These are phyloP conservation scores for Clarias fuscus DNA, from an alignment of 2,797 vertebrate genomes.

Conservation along the genomic window DNA sequence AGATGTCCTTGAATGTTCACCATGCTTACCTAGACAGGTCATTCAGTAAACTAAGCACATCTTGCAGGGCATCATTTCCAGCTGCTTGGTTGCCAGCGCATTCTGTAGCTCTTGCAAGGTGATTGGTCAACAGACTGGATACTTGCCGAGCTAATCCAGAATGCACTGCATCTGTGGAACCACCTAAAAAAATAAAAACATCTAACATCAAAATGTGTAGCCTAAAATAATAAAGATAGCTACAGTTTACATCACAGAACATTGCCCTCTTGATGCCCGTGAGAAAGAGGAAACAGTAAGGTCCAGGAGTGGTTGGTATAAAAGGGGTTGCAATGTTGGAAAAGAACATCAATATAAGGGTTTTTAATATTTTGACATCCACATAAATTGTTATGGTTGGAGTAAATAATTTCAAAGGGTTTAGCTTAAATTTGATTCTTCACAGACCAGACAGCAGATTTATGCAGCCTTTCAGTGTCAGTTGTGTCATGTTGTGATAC, in stretches of 20 bases:
- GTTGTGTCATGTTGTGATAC: background rate
- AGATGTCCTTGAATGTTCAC: background rate
- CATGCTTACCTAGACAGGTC: conserved; percentile 88
- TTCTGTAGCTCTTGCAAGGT: conserved; percentile 93
- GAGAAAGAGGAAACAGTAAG: no score
- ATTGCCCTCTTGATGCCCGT: background rate
- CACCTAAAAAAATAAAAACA: conserved; percentile 72
- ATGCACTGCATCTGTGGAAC: conserved; percentile 95
- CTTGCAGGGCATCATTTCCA: conserved; percentile 95
- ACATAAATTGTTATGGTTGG: background rate
- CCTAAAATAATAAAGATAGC: background rate
- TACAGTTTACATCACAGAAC: background rate
- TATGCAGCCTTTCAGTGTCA: background rate
- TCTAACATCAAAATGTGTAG: background rate
- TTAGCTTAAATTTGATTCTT: background rate
- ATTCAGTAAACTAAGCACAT: conserved; percentile 96
- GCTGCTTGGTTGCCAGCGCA: conserved; percentile 98
- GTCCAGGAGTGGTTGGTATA: background rate
- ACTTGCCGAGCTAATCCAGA: conserved; percentile 96
- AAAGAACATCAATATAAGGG: background rate
- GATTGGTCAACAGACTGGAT: conserved; percentile 95
- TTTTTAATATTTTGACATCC: background rate
- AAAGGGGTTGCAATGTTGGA: background rate
- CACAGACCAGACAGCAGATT: background rate
- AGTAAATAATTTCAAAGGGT: background rate